These are phyloP conservation scores for Globicephala melas DNA, from an alignment of 2,113 vertebrate species.

Conservation along the genomic window DNA sequence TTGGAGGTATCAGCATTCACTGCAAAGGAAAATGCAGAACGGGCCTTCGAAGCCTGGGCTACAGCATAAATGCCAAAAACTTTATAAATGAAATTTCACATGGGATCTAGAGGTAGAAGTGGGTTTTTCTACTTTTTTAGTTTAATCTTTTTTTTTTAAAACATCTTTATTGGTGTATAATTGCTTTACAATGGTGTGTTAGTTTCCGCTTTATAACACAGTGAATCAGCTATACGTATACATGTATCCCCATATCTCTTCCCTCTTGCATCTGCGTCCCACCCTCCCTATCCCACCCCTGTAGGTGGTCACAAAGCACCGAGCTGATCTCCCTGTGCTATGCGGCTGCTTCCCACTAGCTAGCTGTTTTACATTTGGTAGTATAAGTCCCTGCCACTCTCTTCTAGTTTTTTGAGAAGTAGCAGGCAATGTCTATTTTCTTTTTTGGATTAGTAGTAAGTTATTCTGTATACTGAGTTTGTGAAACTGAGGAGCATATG, in stretches of 20 bases:
- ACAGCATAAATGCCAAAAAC: not conserved
- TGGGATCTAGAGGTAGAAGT: not conserved
- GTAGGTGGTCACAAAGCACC: too few relatives aligned
- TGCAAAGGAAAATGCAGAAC: not conserved
- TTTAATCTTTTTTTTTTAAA: too few relatives aligned
- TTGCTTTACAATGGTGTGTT: too few relatives aligned
- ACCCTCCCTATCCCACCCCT: too few relatives aligned
- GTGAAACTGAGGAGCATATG: not conserved
- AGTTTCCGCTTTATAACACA: too few relatives aligned
- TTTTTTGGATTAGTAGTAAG: slow-evolving; percentile 12
- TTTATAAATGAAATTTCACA: not conserved
- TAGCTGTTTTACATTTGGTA: too few relatives aligned
- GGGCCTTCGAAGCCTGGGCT: not conserved
- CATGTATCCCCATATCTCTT: too few relatives aligned
- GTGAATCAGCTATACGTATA: too few relatives aligned
- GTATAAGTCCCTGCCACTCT: not conserved
- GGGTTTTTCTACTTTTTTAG: not conserved
- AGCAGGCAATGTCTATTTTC: not conserved
- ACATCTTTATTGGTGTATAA: too few relatives aligned
- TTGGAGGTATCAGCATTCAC: not conserved
- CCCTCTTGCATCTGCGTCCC: too few relatives aligned
- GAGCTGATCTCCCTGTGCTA: too few relatives aligned
- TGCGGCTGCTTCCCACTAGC: too few relatives aligned
- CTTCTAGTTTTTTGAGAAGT: not conserved
- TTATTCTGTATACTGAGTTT: not conserved